These are phyloP conservation scores for Lepidocyrtoides sp. DNA, from an alignment of 2,888 invertebrate genomes.

Conservation along the genomic window DNA sequence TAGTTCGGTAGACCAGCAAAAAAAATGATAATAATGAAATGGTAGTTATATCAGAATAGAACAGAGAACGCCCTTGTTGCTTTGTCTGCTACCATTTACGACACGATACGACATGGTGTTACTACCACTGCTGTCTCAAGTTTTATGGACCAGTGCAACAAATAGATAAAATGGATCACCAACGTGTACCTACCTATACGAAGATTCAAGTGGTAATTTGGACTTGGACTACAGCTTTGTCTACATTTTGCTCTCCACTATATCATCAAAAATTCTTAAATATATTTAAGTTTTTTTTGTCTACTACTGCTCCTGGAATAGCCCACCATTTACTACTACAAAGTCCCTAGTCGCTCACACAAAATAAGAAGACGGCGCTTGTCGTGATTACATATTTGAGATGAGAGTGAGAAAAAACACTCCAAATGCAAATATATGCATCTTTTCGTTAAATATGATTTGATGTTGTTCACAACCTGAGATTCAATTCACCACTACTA, in stretches of 20 bases:
- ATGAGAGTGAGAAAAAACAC: conserved; percentile 54
- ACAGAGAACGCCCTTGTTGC: conserved; percentile 66
- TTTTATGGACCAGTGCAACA: conserved; percentile 43
- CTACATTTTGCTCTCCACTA: conserved; percentile 9
- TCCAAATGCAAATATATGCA: conserved; percentile 69
- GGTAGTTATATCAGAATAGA: neutral
- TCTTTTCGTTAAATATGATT: conserved; percentile 33
- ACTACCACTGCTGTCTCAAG: neutral
- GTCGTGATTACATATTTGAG: conserved; percentile 4
- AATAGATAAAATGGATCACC: conserved; percentile 40
- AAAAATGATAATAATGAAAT: neutral
- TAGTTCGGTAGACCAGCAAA: neutral
- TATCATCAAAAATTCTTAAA: conserved; percentile 49
- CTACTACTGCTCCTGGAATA: conserved; percentile 51
- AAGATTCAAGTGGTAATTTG: neutral
- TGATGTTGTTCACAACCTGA: conserved; percentile 9
- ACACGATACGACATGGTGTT: neutral
- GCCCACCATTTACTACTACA: neutral
- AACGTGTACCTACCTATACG: too few species aligned
- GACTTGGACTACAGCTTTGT: conserved; percentile 9
- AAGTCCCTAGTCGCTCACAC: neutral
- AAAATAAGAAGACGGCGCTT: neutral
- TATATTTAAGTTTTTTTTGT: neutral
- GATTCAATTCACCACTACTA: neutral
- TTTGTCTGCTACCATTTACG: conserved; percentile 41